Conservation (phyloP, 2,113 vertebrate species). For the Columbina picui region DNA sequence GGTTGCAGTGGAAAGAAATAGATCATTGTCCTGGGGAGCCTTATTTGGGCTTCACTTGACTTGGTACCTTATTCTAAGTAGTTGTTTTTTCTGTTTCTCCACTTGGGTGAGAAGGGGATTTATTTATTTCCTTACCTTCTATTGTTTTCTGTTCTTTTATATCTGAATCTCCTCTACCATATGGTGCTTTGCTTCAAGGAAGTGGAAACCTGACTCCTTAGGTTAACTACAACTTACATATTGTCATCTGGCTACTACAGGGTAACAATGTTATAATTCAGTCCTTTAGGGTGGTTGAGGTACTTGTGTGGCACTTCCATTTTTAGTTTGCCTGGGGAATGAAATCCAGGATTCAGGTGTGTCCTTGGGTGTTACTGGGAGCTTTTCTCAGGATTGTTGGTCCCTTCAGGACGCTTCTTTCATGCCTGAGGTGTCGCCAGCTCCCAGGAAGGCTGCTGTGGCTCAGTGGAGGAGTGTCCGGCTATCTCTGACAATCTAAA, state of each 20-base stretch:
- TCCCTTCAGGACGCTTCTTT: background rate
- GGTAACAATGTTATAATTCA: background rate
- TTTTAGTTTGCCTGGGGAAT: background rate
- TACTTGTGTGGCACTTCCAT: background rate
- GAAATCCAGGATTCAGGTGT: background rate
- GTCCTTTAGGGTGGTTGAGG: background rate
- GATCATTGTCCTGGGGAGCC: background rate
- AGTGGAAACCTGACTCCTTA: background rate
- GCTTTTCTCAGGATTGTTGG: background rate
- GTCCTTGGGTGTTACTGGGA: background rate
- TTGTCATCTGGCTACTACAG: background rate
- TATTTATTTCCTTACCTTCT: background rate
- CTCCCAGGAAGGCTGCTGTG: background rate
- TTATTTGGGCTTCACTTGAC: background rate
- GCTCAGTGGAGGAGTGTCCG: background rate
- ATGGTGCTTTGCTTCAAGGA: conserved; percentile 18
- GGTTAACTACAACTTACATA: background rate
- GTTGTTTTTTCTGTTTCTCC: background rate
- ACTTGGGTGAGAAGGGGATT: background rate
- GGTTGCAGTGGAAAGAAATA: background rate
- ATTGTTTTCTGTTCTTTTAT: background rate
- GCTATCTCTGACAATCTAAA: background rate
- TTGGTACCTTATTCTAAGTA: background rate
- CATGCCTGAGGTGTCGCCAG: background rate
- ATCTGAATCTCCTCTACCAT: background rate